These are phyloP conservation scores for Xerus rutilus DNA, from an alignment of 2,797 vertebrate genomes.

Conservation along the genomic window DNA sequence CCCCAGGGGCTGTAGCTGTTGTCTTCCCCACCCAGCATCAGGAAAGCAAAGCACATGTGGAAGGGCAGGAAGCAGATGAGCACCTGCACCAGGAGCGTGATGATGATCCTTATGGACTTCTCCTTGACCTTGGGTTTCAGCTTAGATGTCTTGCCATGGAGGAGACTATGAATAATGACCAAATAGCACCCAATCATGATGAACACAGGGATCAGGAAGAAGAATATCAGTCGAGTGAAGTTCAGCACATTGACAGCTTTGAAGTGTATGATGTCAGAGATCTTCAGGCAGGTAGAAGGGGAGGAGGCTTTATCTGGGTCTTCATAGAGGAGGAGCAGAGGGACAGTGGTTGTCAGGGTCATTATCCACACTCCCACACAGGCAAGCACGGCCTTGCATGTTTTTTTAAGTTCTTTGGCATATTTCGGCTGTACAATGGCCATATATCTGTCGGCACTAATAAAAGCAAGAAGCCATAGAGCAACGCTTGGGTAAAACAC, in stretches of 20 bases:
- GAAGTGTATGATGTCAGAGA: slow-evolving; percentile 94
- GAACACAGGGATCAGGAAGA: slow-evolving; percentile 95
- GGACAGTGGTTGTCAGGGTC: slow-evolving; percentile 92
- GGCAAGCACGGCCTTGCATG: slow-evolving; percentile 92
- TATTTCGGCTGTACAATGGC: slow-evolving; percentile 97
- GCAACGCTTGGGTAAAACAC: slow-evolving; percentile 97
- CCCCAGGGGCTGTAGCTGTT: slow-evolving; percentile 92
- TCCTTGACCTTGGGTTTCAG: slow-evolving; percentile 97
- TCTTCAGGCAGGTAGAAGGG: slow-evolving; percentile 95
- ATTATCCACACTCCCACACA: slow-evolving; percentile 94
- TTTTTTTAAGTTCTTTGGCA: slow-evolving; percentile 95
- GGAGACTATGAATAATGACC: slow-evolving; percentile 94
- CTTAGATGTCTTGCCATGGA: slow-evolving; percentile 94
- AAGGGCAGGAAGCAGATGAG: slow-evolving; percentile 97
- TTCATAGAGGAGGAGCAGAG: slow-evolving; percentile 90
- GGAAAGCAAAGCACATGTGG: slow-evolving; percentile 92
- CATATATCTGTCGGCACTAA: slow-evolving; percentile 97
- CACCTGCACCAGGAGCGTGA: slow-evolving; percentile 95
- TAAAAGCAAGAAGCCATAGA: slow-evolving; percentile 96
- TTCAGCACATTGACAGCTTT: slow-evolving; percentile 91
- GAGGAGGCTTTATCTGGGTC: slow-evolving; percentile 92
- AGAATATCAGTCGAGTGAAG: slow-evolving; percentile 93
- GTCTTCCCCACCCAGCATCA: slow-evolving; percentile 87
- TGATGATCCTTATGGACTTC: slow-evolving; percentile 96
- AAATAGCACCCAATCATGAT: slow-evolving; percentile 97